Conservation (phyloP, 35 echinoderm and acorn worm genomes). For the Apostichopus californicus region DNA sequence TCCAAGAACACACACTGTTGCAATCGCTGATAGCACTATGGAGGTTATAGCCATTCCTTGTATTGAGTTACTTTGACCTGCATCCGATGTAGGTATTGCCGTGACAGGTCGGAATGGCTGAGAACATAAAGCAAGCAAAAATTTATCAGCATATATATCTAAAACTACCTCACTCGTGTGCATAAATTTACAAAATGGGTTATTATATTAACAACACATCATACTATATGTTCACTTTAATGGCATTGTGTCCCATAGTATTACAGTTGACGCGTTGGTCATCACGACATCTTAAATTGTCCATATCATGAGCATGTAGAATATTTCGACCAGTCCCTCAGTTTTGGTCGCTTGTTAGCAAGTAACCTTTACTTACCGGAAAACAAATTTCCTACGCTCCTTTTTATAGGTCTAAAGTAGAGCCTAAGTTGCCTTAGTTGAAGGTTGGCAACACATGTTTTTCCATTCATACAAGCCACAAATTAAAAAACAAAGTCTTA, state of each 20-base stretch:
- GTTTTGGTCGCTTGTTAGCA: no score
- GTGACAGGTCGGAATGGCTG: not conserved
- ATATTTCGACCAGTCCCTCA: no score
- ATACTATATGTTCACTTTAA: no score
- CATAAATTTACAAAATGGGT: not conserved
- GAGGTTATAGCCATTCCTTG: not conserved
- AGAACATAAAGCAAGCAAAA: not conserved
- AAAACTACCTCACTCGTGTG: not conserved
- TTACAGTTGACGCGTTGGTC: not conserved
- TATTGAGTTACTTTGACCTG: not conserved
- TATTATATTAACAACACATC: no score
- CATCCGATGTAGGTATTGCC: not conserved
- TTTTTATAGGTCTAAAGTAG: no score
- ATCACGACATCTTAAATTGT: not conserved
- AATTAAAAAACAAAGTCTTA: no score
- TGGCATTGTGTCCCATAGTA: not conserved
- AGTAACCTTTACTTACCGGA: no score
- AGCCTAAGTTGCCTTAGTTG: no score
- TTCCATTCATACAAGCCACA: no score
- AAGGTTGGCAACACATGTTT: no score
- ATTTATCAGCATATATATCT: not conserved
- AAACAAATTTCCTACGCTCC: no score
- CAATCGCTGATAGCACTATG: not conserved
- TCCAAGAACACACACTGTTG: not conserved
- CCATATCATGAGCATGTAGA: no score